phyloP scores from a whole-genome alignment of 1,140 invertebrate species.

The Pseudomyrmex concolor region DNA sequence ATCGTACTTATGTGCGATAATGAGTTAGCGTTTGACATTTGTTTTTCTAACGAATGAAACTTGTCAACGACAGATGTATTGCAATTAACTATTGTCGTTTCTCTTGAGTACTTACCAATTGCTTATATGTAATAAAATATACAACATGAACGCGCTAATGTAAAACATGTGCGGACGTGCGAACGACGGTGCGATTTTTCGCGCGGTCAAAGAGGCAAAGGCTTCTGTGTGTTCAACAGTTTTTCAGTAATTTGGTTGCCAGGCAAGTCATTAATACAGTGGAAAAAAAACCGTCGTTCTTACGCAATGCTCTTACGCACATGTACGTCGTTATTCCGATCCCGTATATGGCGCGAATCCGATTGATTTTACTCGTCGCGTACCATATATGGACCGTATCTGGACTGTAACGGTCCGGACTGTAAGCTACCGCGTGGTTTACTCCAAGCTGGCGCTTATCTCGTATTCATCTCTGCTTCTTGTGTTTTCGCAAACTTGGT shows the following conservation, averaged over 20 bases:
- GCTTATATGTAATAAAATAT: too few relatives aligned
- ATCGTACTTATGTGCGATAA: too few relatives aligned
- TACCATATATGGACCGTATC: conserved; percentile 49
- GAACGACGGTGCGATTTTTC: conserved; percentile 7
- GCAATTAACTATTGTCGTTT: too few relatives aligned
- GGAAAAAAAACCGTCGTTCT: conserved; percentile 47
- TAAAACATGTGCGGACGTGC: not conserved
- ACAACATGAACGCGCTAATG: not conserved
- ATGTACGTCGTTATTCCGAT: conserved; percentile 55
- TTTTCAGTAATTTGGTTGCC: conserved; percentile 47
- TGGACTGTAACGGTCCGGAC: conserved; percentile 46
- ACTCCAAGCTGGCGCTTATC: conserved; percentile 10
- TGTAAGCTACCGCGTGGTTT: not conserved
- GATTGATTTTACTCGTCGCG: conserved; percentile 59
- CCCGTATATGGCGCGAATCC: conserved; percentile 67
- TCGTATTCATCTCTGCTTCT: not conserved
- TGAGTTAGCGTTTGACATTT: too few relatives aligned
- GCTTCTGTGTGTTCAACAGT: conserved; percentile 1
- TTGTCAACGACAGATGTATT: too few relatives aligned
- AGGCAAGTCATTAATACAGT: conserved; percentile 4
- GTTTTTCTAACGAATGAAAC: too few relatives aligned
- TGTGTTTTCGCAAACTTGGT: not conserved
- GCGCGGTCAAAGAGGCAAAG: not conserved
- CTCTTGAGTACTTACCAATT: too few relatives aligned
- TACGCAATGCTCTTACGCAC: conserved; percentile 48